Percentiles rank a stretch among this genome's conserved stretches.
phyloP scores from a whole-genome alignment of 1,140 invertebrate species.

The Zelostemma sp. region DNA sequence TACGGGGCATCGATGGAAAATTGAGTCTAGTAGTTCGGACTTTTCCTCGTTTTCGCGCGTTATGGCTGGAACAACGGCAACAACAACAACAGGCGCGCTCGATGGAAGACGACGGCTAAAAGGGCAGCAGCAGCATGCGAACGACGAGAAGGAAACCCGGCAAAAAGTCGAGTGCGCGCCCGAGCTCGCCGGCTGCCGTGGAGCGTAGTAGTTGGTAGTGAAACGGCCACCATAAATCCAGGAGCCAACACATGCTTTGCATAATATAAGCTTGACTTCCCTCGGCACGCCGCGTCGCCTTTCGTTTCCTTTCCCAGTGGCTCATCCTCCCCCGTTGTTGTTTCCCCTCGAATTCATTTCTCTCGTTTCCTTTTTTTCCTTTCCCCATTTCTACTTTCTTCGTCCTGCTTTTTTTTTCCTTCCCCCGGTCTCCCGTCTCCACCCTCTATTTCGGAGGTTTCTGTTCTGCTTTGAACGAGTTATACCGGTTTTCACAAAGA shows the following conservation, averaged over 20 bases:
- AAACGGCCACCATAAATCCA: conserved; percentile 67
- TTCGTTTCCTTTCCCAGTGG: conserved; percentile 43
- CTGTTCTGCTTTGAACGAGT: conserved; percentile 51
- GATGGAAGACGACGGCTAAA: conserved; percentile 12
- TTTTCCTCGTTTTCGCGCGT: conserved; percentile 15
- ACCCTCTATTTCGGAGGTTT: not conserved
- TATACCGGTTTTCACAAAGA: conserved; percentile 52
- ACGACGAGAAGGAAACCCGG: conserved; percentile 19
- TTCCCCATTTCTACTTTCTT: conserved; percentile 13
- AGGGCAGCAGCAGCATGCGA: conserved; percentile 9
- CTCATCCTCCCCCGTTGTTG: conserved; percentile 24
- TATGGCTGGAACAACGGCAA: conserved; percentile 15
- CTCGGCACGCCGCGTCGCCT: conserved; percentile 39
- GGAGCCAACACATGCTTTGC: conserved; percentile 65
- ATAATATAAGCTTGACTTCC: conserved; percentile 66
- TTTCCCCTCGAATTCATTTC: conserved; percentile 27
- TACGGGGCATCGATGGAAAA: conserved; percentile 12
- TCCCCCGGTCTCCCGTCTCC: conserved; percentile 24
- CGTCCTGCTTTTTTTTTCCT: conserved; percentile 15
- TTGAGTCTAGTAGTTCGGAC: conserved; percentile 19
- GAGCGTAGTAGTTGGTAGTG: conserved; percentile 54
- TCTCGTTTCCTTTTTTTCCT: conserved; percentile 24
- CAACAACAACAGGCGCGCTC: conserved; percentile 22
- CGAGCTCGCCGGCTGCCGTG: conserved; percentile 33
- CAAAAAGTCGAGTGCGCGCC: conserved; percentile 49